phyloP scores from a whole-genome alignment of 2,888 invertebrate species.

The Polymixis flavicincta region DNA sequence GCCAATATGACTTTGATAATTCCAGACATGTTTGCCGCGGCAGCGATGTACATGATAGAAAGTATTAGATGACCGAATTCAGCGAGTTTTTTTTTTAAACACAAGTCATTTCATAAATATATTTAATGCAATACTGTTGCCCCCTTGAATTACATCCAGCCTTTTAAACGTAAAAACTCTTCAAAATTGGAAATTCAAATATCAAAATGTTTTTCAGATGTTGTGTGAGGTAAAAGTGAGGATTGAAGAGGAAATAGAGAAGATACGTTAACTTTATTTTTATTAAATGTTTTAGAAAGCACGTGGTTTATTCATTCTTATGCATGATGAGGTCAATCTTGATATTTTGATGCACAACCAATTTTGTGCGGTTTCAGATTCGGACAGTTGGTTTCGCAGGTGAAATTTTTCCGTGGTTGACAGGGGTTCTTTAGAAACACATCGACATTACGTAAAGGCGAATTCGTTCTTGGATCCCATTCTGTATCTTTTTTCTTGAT shows the following conservation, averaged over 20 bases:
- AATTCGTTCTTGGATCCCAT: constrained; percentile 72
- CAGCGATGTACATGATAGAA: neutral
- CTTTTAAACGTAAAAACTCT: neutral
- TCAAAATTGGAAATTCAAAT: constrained; percentile 30
- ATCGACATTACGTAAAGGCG: constrained; percentile 73
- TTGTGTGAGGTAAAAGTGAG: constrained; percentile 45
- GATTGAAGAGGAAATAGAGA: constrained; percentile 29
- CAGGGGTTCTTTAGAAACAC: constrained; percentile 67
- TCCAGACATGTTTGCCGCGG: constrained; percentile 24
- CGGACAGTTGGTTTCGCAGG: constrained; percentile 45
- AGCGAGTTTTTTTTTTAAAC: neutral
- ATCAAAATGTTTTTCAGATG: constrained; percentile 52
- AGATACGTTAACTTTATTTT: constrained; percentile 46
- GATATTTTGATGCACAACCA: constrained; percentile 6
- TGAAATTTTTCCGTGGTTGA: constrained; percentile 55
- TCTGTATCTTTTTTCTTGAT: constrained; percentile 70
- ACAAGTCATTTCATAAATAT: neutral
- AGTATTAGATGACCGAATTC: neutral
- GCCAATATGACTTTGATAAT: constrained; percentile 8
- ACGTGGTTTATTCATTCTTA: constrained; percentile 20
- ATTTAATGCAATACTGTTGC: neutral
- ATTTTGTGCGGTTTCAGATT: constrained; percentile 22
- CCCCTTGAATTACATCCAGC: neutral
- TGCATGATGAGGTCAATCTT: constrained; percentile 63
- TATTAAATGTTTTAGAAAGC: constrained; percentile 53